Evolutionary conservation across 2,113 vertebrate species (phyloP), one percentile per base, ranked within the genome.

Genomic region (Orientallactaga bullata): DNA sequence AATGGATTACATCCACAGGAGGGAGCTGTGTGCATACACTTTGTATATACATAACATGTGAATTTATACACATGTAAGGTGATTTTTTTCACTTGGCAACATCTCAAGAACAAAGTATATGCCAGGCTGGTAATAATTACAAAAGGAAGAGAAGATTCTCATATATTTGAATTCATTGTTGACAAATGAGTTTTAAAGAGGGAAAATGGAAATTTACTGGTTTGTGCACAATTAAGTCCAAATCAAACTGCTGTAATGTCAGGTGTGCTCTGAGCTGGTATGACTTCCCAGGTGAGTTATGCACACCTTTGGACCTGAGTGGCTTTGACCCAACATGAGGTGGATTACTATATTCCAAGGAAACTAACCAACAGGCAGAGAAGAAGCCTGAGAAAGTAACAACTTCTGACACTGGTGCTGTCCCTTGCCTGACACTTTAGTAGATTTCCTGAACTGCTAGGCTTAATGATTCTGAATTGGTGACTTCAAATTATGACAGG

Each of bases 21-120:
- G 17, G 32, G 21, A 47, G 47, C 28, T 32, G 1, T 63, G 60
- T 60, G 9, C 30, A 2, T 15, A 0, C n/a, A 77, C 18, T 20
- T 3, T 10, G 13, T 6, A 3, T 12, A 30, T 8, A 18, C 42
- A 47, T 47, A 8, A 37, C 66, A 51, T 30, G 58, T 7, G 30
- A 7, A 32, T 7, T 55, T 7, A n/a, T 0, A 20, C 5, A 28
- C 20, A 17, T 7, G 1, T 16, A 3, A 76, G n/a, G 3, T 0
- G 1, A 47, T 1, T 63, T 4, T 39, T 82, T 66, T 9, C 51
- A 39, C 24, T 3, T 77, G 63, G 47, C 8, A 21, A 42, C 18
- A n/a, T 12, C 28, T 85, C 58, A 58, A 26, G 39, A 77, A n/a
- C 35, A 66, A 32, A 55, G 76, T 23, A 8, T 7, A 24, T 39